Percentiles rank a stretch among this genome's conserved stretches.
phyloP scores from a whole-genome alignment of 2,113 vertebrate genomes.

The Xiphorhynchus elegans region DNA sequence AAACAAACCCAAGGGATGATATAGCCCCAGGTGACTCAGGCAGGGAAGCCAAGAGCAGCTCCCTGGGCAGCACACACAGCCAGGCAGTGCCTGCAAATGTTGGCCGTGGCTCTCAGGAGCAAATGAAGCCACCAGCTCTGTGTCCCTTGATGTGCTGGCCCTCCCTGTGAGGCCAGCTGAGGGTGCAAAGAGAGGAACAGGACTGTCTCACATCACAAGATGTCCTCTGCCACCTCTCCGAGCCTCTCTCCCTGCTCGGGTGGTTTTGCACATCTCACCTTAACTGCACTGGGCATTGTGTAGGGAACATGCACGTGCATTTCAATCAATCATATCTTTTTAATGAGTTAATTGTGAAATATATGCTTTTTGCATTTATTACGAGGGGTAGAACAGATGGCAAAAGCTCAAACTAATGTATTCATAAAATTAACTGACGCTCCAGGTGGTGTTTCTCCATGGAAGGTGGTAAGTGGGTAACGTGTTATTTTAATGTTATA shows the following conservation, averaged over 20 bases:
- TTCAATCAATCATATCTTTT: slow-evolving; percentile 47
- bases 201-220: background rate
- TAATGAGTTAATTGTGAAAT: slow-evolving; percentile 57
- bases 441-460: slow-evolving; percentile 43
- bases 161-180: background rate
- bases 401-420: slow-evolving; percentile 41
- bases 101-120: fast-evolving
- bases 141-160: background rate
- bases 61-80: background rate
- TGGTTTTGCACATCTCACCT: background rate
- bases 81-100: background rate
- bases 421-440: slow-evolving; percentile 42
- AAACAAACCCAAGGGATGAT: background rate
- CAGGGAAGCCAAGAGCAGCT: background rate
- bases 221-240: background rate
- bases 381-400: slow-evolving; percentile 54
- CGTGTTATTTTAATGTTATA: slow-evolving; percentile 17
- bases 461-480: slow-evolving; percentile 17
- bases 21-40: background rate
- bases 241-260: background rate
- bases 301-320: background rate
- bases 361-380: slow-evolving; percentile 40
- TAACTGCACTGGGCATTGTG: background rate
- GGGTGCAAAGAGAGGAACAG: background rate
- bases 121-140: background rate